A percentile compares a stretch with the other conserved stretches of the same genome.
Conservation (phyloP, 2,797 vertebrate species). For the Neoniphon sammara region DNA sequence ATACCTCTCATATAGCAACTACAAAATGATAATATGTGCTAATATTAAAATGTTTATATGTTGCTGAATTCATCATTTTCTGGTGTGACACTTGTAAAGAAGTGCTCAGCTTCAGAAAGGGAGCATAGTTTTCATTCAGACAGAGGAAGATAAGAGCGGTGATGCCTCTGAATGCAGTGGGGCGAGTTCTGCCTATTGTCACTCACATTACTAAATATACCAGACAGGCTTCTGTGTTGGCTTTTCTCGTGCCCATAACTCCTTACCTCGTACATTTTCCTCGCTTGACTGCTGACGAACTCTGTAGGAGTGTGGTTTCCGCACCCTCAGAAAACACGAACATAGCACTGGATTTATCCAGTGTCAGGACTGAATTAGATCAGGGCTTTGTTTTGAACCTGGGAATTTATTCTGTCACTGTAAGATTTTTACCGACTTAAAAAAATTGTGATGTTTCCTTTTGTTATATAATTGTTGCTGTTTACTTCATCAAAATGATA, state of each 20-base stretch:
- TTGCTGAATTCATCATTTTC: not conserved
- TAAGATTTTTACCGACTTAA: not conserved
- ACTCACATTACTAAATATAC: constrained; percentile 34
- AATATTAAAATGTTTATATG: not conserved
- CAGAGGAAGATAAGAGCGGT: constrained; percentile 60
- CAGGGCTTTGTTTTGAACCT: too few species aligned
- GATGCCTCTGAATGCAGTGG: constrained; percentile 76
- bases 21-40: not conserved
- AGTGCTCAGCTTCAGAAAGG: constrained; percentile 37
- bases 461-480: not conserved
- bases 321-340: constrained; percentile 27
- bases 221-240: constrained; percentile 29
- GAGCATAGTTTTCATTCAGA: constrained; percentile 55
- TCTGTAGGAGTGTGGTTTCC: constrained; percentile 28
- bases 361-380: not conserved
- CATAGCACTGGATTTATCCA: constrained; percentile 17
- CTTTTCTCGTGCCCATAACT: constrained; percentile 18
- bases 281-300: constrained; percentile 23
- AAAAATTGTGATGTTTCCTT: not conserved
- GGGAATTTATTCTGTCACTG: not conserved
- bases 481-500: not conserved
- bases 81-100: constrained; percentile 23
- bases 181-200: constrained; percentile 77
- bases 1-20: not conserved
- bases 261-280: constrained; percentile 22